phyloP scores from a whole-genome alignment of 2,888 invertebrate species.

The Brachynemurus nebulosus region DNA sequence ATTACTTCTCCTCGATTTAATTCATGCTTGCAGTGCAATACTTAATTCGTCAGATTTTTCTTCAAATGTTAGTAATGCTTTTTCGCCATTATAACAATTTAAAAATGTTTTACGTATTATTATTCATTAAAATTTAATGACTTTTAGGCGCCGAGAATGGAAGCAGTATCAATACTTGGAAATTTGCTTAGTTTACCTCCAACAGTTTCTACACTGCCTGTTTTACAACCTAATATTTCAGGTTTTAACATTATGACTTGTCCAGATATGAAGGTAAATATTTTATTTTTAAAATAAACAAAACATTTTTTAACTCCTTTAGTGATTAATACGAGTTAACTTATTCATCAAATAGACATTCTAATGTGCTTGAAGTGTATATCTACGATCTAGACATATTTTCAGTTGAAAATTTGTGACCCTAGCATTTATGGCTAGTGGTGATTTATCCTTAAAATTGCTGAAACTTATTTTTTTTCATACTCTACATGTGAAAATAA shows the following conservation, averaged over 20 bases:
- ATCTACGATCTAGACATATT: too few species aligned
- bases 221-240: conserved; percentile 42
- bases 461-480: too few species aligned
- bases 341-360: too few species aligned
- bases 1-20: conserved; percentile 72
- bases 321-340: too few species aligned
- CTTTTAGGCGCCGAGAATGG: conserved; percentile 54
- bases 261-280: conserved; percentile 58
- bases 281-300: conserved; percentile 2
- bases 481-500: too few species aligned
- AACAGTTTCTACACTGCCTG: conserved; percentile 38
- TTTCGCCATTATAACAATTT: neutral
- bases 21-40: conserved; percentile 79
- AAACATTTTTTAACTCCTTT: neutral
- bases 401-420: too few species aligned
- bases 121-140: neutral
- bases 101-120: neutral
- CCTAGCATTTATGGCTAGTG: too few species aligned
- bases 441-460: too few species aligned
- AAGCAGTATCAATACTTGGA: conserved; percentile 81
- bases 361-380: too few species aligned
- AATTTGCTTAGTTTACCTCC: conserved; percentile 73
- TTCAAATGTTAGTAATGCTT: conserved; percentile 30
- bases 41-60: conserved; percentile 67
- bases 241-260: conserved; percentile 42